A percentile compares a stretch with the other conserved stretches of the same genome.
These are phyloP conservation scores for Aptenodytes forsteri DNA, from an alignment of 2,113 vertebrate genomes.

Conservation along the genomic window DNA sequence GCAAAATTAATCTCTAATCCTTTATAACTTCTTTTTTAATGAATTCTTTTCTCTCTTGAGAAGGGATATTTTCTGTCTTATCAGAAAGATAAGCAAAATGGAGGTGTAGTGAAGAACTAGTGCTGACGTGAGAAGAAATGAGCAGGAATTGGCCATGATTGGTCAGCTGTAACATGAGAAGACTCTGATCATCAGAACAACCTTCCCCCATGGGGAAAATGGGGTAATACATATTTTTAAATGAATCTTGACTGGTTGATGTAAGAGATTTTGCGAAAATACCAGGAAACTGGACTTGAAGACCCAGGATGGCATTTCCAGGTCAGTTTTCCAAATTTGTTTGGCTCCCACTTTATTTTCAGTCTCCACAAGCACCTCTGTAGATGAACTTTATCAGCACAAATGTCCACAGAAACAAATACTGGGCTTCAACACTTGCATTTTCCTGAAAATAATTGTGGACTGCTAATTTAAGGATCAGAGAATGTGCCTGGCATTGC, in stretches of 20 bases:
- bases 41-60: neutral
- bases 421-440: neutral
- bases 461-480: neutral
- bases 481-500: neutral
- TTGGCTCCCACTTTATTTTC: neutral
- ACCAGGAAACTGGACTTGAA: neutral
- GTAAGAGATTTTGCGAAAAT: neutral
- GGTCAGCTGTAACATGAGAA: neutral
- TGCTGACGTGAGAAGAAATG: neutral
- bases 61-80: neutral
- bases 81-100: neutral
- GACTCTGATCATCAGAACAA: neutral
- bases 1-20: neutral
- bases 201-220: neutral
- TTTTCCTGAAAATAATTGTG: neutral
- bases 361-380: neutral
- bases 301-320: neutral
- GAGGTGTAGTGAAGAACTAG: neutral
- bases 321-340: neutral
- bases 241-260: neutral
- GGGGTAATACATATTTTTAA: neutral
- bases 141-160: neutral
- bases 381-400: neutral
- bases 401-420: neutral
- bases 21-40: neutral